Evolutionary conservation across 2,797 vertebrate species (phyloP), one percentile per base, ranked within the genome.

Genomic region (Bradypus variegatus): DNA sequence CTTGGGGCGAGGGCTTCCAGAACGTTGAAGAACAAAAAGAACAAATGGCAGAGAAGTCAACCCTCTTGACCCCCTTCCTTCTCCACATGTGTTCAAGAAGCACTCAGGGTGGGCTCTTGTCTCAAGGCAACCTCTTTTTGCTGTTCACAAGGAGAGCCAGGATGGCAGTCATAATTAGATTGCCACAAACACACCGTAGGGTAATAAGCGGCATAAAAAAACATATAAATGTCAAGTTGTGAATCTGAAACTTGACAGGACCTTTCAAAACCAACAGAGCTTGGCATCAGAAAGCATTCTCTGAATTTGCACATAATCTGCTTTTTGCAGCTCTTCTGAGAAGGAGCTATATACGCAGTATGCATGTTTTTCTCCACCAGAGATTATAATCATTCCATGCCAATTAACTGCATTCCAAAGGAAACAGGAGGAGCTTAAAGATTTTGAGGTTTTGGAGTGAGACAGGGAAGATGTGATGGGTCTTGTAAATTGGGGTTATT

Each of bases 331-430:
- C 88, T 89, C 91, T 96, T 97, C 94, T 85, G 90, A 97, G 94
- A 95, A 96, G 93, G 95, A 95, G 89, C 85, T 95, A 88, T 97
- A 96, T 95, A 96, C 95, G 92, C 94, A 92, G 91, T 93, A 91
- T 96, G 96, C 95, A 91, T 95, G 95, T 96, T 97, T 97, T 96
- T 96, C 96, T 96, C 96, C 96, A 96, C 96, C 86, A 70, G 95
- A 96, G 96, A 96, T 96, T 95, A 94, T 73, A 93, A 82, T 92
- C 94, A 84, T 95, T 97, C 97, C 97, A 96, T 97, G 95, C 91
- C 95, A 96, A 96, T 95, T 96, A 97, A 95, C 72, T 95, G 72
- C 96, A 96, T 97, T 97, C 96, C 97, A 97, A 88, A 62, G 78
- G 95, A 97, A 97, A 94, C 94, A 96, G 90, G 91, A 92, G 95